Conservation (phyloP, 1,140 invertebrate species). For the Drosophila tristis region DNA sequence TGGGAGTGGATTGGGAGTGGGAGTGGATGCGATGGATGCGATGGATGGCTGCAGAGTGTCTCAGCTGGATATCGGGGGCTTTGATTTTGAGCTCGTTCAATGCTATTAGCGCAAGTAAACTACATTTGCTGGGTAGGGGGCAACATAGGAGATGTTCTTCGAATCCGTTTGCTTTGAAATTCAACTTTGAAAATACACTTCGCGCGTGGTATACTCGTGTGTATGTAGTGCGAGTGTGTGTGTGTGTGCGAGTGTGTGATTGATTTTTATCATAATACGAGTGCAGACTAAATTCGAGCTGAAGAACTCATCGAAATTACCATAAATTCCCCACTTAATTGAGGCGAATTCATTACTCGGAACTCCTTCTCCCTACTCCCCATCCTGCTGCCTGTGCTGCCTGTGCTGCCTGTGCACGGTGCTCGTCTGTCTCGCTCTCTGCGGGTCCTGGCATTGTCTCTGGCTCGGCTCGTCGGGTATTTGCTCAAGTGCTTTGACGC, state of each 20-base stretch:
- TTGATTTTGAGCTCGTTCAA: constrained; percentile 66
- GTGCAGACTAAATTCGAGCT: background rate
- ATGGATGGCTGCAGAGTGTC: constrained; percentile 8
- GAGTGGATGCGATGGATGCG: too few relatives aligned
- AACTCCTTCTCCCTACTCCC: constrained; percentile 4
- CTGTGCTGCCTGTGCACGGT: background rate
- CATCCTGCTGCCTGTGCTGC: background rate
- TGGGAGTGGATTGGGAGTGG: background rate
- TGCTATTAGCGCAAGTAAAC: constrained; percentile 75
- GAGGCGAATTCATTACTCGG: constrained; percentile 32
- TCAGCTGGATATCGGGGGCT: constrained; percentile 48
- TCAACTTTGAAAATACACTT: background rate
- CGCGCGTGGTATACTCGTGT: too few relatives aligned
- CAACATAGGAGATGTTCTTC: background rate
- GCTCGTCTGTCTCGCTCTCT: constrained; percentile 8
- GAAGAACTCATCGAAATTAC: constrained; percentile 23
- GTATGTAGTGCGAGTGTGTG: too few relatives aligned
- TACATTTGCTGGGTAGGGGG: constrained; percentile 27
- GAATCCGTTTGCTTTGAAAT: background rate
- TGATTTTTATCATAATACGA: too few relatives aligned
- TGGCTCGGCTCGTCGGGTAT: constrained; percentile 45
- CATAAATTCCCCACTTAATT: constrained; percentile 40
- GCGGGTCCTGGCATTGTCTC: constrained; percentile 54
- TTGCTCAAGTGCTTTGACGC: constrained; percentile 73
- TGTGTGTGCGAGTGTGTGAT: too few relatives aligned